Evolutionary conservation across 1,140 invertebrate species (phyloP), one percentile per base, ranked within the genome.

Genomic region (Drosophila biarmipes): DNA sequence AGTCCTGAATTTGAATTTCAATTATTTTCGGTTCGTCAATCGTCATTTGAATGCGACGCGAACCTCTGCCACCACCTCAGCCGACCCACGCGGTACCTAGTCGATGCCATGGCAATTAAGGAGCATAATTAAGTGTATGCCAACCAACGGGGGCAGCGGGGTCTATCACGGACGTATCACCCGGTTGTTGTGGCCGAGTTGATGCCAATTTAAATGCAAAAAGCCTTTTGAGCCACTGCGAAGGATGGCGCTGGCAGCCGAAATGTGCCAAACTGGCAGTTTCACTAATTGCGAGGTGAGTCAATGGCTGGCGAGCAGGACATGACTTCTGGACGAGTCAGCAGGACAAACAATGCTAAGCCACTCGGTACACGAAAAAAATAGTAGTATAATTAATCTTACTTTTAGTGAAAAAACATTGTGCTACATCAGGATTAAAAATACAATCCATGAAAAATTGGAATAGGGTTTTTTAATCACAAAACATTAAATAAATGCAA

Each of bases 201-300:
- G 62, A 73, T 69, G 80, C 75, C 79, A 89, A 87, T 89, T 87
- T 69, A 89, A 84, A 87, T 89, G 84, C 79, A 84, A 87, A 87
- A 73, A 67, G 67, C 48, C 72, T 82, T 89, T 73, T 73, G 67
- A 73, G 79, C 43, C 71, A 62, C 51, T 64, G 45, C 46, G 61
- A 80, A 67, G 55, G 58, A 24, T 24, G 24, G 24, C 24, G 54
- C 37, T 68, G 66, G 24, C 38, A 24, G 48, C 17, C 45, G 56
- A 75, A 89, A 81, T 81, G 78, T 75, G 84, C 85, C 55, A 72
- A 86, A 79, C 69, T 66, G 79, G 82, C 78, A 78, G 66, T 79
- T 81, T 81, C 52, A 87, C 78, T 87, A 78, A 86, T 81, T 86
- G 63, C 66, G 40, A 68, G 61, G 62, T 37, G 66, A 46, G 58